Conservation (phyloP, 2,797 vertebrate genomes). For the Thunnus albacares region DNA sequence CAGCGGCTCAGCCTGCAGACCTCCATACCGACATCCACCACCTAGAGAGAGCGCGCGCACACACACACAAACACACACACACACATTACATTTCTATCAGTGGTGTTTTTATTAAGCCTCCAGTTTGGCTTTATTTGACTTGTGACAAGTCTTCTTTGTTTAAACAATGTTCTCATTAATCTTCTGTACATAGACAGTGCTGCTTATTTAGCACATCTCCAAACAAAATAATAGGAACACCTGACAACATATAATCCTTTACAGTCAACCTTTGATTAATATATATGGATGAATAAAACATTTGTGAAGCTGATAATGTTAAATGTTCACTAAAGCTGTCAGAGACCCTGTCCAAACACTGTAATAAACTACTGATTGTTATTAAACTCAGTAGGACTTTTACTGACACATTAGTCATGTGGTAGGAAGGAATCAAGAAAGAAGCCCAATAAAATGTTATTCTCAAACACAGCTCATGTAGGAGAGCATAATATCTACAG, state of each 20-base stretch:
- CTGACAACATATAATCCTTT: not conserved
- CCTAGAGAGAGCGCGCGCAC: slow-evolving; percentile 49
- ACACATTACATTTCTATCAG: not conserved
- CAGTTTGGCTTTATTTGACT: slow-evolving; percentile 32
- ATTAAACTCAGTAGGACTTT: not conserved
- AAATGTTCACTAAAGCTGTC: not conserved
- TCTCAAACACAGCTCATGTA: slow-evolving; percentile 6
- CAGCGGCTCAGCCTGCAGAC: slow-evolving; percentile 57
- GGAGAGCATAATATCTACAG: not conserved
- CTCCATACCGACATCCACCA: slow-evolving; percentile 60
- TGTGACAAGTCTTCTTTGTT: slow-evolving; percentile 32
- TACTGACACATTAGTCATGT: not conserved
- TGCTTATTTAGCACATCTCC: not conserved
- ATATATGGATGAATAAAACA: not conserved
- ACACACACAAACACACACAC: not conserved
- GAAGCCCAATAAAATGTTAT: slow-evolving; percentile 12
- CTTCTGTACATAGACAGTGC: slow-evolving; percentile 12
- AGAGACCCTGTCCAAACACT: not conserved
- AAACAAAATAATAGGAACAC: not conserved
- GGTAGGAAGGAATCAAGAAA: slow-evolving; percentile 5
- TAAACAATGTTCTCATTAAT: slow-evolving; percentile 20
- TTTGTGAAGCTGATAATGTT: not conserved
- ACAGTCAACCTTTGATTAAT: not conserved
- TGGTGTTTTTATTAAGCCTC: not conserved
- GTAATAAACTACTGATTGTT: not conserved